Base-by-base conservation (phyloP, 2,113 vertebrate species). In the Proterorhinus semilunaris region DNA sequence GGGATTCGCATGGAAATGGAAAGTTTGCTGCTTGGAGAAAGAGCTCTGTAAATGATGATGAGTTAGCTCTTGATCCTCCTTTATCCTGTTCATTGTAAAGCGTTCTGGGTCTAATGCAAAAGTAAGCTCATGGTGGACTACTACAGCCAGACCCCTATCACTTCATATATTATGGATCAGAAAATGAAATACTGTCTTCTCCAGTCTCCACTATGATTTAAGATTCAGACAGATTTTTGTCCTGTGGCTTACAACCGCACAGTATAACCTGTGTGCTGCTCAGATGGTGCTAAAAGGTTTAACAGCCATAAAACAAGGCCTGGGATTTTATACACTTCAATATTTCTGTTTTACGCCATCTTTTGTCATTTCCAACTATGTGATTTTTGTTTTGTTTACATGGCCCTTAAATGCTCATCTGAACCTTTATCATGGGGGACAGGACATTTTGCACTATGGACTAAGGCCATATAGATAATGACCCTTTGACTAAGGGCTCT, bases 1-100 rank as follows among this genome's bases (percentile, higher is more conserved):
- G 78, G 88, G 90, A 86, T 90, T 91, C 85, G 65, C 72, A 77
- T 58, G 80, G 83, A 89, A 89, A 88, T 87, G 87, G 84, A 74
- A 83, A 86, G 89, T 89, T 84, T 86, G 86, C 67, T 75, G 74
- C 50, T 9, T 54, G 69, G 74, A 78, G 84, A 87, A 76, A 74
- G 73, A 65, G 82, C 86, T 84, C 79, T 70, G 79, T 85, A 86
- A 89, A 86, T 87, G 77, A 86, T 88, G 86, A 88, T 83, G 86
- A 87, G 80, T 80, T 86, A 69, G 80, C 79, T 83, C 83, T 90
- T 87, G 80, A 86, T 86, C 85, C 78, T 43, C 67, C 74, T 91
- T 86, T 75, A 87, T 89, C 78, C 83, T 65, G 74, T 66, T 82
- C 80, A 83, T 78, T 87, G 83, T 81, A 27, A 68, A 84, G 81